phyloP scores from a whole-genome alignment of 2,888 invertebrate genomes.

The Lumbricus terrestris region DNA sequence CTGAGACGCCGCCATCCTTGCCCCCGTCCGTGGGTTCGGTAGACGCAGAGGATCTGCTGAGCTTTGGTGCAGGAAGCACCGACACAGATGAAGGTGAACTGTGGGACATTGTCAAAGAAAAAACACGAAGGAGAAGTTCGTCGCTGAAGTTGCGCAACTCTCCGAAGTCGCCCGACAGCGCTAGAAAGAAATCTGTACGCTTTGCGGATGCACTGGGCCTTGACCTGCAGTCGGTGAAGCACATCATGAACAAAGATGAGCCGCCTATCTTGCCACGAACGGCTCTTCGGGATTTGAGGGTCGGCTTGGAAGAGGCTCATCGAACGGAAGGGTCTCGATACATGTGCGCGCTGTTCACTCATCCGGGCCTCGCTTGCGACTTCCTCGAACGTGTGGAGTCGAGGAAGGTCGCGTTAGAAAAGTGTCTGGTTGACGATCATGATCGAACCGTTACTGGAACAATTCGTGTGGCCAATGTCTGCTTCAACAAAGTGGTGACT shows the following conservation, averaged over 20 bases:
- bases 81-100: background rate
- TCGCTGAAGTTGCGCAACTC: background rate
- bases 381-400: constrained; percentile 63
- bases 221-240: constrained; percentile 9
- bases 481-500: constrained; percentile 82
- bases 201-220: constrained; percentile 20
- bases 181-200: constrained; percentile 19
- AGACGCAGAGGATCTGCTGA: background rate
- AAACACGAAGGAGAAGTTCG: background rate
- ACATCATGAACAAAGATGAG: background rate
- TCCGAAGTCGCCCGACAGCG: background rate
- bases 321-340: constrained; percentile 19
- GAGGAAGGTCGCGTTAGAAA: constrained; percentile 80
- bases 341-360: constrained; percentile 18
- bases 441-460: constrained; percentile 63
- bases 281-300: background rate
- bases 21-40: background rate
- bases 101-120: background rate
- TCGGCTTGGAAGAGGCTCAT: constrained; percentile 21
- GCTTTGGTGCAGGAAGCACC: background rate
- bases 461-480: constrained; percentile 83
- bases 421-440: constrained; percentile 65
- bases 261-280: background rate
- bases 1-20: background rate
- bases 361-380: background rate